Evolutionary conservation across 2,888 invertebrate species (phyloP).

Genomic region (Chrysolina americana): DNA sequence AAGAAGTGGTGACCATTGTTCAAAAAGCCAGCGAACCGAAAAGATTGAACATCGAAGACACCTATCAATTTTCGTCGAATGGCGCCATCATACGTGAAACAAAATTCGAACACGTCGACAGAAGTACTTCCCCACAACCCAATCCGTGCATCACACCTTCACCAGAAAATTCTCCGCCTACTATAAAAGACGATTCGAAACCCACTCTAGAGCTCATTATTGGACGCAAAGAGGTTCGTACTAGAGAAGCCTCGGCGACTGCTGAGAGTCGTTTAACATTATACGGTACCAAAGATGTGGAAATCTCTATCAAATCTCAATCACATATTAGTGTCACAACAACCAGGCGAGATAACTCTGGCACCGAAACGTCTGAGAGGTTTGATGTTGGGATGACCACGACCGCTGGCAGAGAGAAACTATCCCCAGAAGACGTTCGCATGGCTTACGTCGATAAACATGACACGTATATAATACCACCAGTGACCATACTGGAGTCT

Average conservation of each 20-base stretch:
- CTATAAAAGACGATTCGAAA: slow-evolving; percentile 43
- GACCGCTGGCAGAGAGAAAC: slow-evolving; percentile 66
- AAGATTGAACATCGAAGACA: background rate
- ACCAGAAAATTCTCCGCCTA: slow-evolving; percentile 56
- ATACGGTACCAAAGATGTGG: slow-evolving; percentile 72
- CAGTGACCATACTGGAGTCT: slow-evolving; percentile 57
- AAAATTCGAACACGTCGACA: slow-evolving; percentile 55
- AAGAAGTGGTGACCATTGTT: slow-evolving; percentile 46
- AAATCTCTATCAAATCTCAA: slow-evolving; percentile 73
- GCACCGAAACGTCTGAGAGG: slow-evolving; percentile 69
- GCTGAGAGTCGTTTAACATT: slow-evolving; percentile 72
- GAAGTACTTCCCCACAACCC: slow-evolving; percentile 68
- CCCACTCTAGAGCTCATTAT: slow-evolving; percentile 71
- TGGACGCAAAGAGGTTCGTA: slow-evolving; percentile 72
- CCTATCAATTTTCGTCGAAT: slow-evolving; percentile 16
- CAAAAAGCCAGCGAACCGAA: slow-evolving; percentile 38
- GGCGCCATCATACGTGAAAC: slow-evolving; percentile 31
- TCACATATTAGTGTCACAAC: slow-evolving; percentile 71
- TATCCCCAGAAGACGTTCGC: slow-evolving; percentile 53
- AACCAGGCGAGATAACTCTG: slow-evolving; percentile 67
- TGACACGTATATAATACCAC: slow-evolving; percentile 67
- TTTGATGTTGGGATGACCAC: slow-evolving; percentile 70
- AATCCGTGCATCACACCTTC: slow-evolving; percentile 63
- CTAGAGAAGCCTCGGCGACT: slow-evolving; percentile 71
- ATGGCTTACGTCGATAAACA: slow-evolving; percentile 57